Conservation (phyloP, 1,140 invertebrate genomes). For the Leptopilina boulardi region DNA sequence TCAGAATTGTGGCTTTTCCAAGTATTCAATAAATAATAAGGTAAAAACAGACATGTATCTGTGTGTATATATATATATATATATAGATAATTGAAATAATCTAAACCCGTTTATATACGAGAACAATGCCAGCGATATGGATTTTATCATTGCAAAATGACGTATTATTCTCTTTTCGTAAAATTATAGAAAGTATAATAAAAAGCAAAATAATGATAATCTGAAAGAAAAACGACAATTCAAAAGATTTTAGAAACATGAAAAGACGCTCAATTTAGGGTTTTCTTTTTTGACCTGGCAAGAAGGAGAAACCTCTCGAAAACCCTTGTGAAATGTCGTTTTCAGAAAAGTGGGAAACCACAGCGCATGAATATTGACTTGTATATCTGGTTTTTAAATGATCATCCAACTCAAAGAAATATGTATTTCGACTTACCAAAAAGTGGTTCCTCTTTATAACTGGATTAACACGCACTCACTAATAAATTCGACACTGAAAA, state of each 20-base stretch:
- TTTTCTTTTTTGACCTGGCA: not conserved
- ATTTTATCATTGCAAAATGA: conserved; percentile 19
- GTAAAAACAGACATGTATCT: not conserved
- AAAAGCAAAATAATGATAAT: not conserved
- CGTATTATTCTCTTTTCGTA: not conserved
- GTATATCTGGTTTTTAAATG: not conserved
- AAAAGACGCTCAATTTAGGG: not conserved
- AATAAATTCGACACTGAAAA: conserved; percentile 41
- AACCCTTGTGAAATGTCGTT: conserved; percentile 11
- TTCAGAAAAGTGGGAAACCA: conserved; percentile 21
- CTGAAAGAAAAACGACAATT: not conserved
- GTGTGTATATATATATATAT: too few species aligned
- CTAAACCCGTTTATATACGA: conserved; percentile 5
- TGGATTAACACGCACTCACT: conserved; percentile 37
- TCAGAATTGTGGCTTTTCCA: not conserved
- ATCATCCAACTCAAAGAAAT: not conserved
- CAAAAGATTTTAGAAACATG: too few species aligned
- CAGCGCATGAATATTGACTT: conserved; percentile 20
- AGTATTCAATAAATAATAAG: not conserved
- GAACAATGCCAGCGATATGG: conserved; percentile 21
- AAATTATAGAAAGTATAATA: not conserved
- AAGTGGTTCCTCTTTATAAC: conserved; percentile 53
- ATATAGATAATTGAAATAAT: conserved; percentile 12
- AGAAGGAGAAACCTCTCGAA: conserved; percentile 1
- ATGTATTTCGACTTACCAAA: conserved; percentile 42